Percentiles rank a stretch among this genome's conserved stretches.
These are phyloP conservation scores for Ceramica pisi DNA, from an alignment of 2,888 invertebrate genomes.

Conservation along the genomic window DNA sequence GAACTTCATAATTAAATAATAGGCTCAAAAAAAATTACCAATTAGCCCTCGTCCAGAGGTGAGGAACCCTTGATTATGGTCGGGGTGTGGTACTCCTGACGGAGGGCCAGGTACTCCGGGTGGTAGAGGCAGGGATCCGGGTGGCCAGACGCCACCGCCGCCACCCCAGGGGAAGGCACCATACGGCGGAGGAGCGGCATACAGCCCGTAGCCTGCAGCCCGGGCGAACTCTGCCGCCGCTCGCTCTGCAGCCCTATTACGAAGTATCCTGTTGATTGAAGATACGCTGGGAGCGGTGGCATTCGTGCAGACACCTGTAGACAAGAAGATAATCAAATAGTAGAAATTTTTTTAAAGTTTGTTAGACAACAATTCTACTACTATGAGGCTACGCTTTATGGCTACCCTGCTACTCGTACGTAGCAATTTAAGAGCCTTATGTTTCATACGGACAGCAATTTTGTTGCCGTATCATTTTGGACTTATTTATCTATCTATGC, in stretches of 20 bases:
- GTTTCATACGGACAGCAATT: neutral
- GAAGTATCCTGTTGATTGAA: slow-evolving; percentile 98
- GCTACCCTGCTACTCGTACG: slow-evolving; percentile 13
- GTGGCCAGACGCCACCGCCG: slow-evolving; percentile 89
- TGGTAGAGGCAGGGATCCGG: slow-evolving; percentile 90
- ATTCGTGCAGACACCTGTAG: slow-evolving; percentile 97
- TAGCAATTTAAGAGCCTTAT: neutral
- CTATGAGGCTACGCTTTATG: neutral
- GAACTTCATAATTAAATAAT: slow-evolving; percentile 14
- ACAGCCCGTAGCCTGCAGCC: slow-evolving; percentile 97
- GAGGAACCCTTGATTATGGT: slow-evolving; percentile 87
- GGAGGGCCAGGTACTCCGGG: slow-evolving; percentile 86
- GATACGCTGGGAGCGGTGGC: slow-evolving; percentile 99
- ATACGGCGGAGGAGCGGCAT: slow-evolving; percentile 94
- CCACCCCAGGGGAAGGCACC: slow-evolving; percentile 91
- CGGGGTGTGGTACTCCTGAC: slow-evolving; percentile 87
- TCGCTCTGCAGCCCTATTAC: slow-evolving; percentile 98
- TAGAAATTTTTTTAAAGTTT: neutral
- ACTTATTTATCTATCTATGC: neutral
- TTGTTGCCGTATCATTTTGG: neutral
- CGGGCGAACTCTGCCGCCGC: slow-evolving; percentile 99
- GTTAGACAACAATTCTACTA: neutral
- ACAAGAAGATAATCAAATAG: slow-evolving; percentile 52
- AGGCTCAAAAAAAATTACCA: slow-evolving; percentile 70
- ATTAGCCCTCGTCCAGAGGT: slow-evolving; percentile 84